Conservation (phyloP, 2,113 vertebrate species). For the Rostratula benghalensis region DNA sequence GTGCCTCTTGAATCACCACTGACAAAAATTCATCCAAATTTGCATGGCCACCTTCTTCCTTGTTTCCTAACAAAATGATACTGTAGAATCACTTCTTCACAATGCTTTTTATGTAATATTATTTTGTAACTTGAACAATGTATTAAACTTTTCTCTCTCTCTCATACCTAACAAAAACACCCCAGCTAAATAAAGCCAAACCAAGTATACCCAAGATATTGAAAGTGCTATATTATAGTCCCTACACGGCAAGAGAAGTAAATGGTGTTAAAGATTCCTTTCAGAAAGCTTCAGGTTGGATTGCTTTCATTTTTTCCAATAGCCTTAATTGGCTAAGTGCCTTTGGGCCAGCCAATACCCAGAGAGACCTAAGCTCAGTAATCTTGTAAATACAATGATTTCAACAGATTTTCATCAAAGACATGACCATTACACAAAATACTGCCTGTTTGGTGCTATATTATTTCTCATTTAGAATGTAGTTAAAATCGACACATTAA, state of each 20-base stretch:
- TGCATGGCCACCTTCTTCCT: background rate
- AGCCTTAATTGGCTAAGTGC: slow-evolving; percentile 65
- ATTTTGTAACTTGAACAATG: background rate
- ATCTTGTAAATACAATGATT: slow-evolving; percentile 67
- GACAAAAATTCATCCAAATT: background rate
- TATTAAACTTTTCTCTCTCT: background rate
- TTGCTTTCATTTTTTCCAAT: slow-evolving; percentile 55
- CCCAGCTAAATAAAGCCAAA: background rate
- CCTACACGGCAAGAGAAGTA: background rate
- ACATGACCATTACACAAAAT: slow-evolving; percentile 24
- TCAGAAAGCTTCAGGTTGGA: slow-evolving; percentile 44
- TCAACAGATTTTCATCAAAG: slow-evolving; percentile 64
- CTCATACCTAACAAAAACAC: background rate
- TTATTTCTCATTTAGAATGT: slow-evolving; percentile 1
- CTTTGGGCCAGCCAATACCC: slow-evolving; percentile 52
- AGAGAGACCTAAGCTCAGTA: slow-evolving; percentile 53
- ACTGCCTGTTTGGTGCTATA: background rate
- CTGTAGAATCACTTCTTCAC: background rate
- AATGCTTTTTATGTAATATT: background rate
- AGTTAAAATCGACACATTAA: background rate
- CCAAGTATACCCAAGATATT: background rate
- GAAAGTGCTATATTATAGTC: background rate
- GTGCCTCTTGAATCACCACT: background rate
- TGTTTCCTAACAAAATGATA: background rate
- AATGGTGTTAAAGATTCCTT: slow-evolving; percentile 42